phyloP scores from a whole-genome alignment of 1,140 invertebrate species.

The Drosophila kohkoa region DNA sequence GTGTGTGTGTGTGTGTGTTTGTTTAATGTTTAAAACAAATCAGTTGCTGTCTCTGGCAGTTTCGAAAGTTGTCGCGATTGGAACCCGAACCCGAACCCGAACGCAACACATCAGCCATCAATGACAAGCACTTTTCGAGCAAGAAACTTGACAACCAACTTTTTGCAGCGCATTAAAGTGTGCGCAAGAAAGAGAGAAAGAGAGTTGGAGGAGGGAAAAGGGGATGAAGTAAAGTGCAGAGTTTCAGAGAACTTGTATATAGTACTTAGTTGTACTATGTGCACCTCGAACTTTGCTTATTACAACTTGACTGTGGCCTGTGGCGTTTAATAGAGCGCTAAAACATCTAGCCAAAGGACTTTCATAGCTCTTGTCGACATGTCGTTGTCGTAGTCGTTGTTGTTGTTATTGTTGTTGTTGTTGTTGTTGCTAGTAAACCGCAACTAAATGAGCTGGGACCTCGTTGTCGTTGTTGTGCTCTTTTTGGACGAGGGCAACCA shows the following conservation, averaged over 20 bases:
- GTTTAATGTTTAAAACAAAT: constrained; percentile 21
- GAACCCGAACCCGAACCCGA: too few relatives aligned
- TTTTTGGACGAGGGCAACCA: neutral
- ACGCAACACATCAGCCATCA: constrained; percentile 10
- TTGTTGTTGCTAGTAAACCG: constrained; percentile 38
- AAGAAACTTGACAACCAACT: constrained; percentile 30
- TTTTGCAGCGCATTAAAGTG: constrained; percentile 16
- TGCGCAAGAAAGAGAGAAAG: neutral
- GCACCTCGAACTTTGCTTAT: constrained; percentile 42
- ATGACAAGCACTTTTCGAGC: constrained; percentile 16
- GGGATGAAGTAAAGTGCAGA: neutral
- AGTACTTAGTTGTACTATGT: constrained; percentile 6
- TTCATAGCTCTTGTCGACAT: constrained; percentile 33
- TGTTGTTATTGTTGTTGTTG: constrained; percentile 42
- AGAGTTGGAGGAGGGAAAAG: neutral
- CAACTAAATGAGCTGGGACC: constrained; percentile 59
- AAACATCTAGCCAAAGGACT: constrained; percentile 40
- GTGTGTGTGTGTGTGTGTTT: too few relatives aligned
- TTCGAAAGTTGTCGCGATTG: neutral
- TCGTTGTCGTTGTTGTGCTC: neutral
- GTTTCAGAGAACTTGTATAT: constrained; percentile 4
- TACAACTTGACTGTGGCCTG: constrained; percentile 35
- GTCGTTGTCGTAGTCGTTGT: constrained; percentile 27
- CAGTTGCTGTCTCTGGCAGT: constrained; percentile 15
- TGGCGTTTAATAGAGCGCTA: constrained; percentile 18